phyloP scores from a whole-genome alignment of 2,797 vertebrate species.

The Bovichtus variegatus region DNA sequence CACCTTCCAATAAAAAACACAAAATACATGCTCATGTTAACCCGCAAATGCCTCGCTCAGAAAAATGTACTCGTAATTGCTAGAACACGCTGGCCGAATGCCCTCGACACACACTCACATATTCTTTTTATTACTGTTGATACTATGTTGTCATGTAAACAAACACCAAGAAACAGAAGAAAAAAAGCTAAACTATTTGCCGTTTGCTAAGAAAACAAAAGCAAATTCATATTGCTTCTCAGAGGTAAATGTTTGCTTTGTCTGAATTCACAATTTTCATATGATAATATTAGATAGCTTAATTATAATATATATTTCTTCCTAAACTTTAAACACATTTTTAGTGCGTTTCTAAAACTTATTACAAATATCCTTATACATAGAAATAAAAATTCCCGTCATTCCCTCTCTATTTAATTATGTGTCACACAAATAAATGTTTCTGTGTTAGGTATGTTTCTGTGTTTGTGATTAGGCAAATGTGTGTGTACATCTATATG shows the following conservation, averaged over 20 bases:
- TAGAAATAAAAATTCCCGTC: neutral
- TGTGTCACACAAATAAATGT: neutral
- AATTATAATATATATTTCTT: neutral
- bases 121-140: slow-evolving; percentile 56
- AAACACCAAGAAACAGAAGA: slow-evolving; percentile 45
- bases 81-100: slow-evolving; percentile 55
- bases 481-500: slow-evolving; percentile 21
- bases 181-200: slow-evolving; percentile 20
- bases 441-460: neutral
- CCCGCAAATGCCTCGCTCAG: slow-evolving; percentile 53
- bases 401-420: neutral
- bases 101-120: slow-evolving; percentile 63
- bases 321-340: neutral
- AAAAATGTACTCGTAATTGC: slow-evolving; percentile 64
- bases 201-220: slow-evolving; percentile 24
- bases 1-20: slow-evolving; percentile 59
- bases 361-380: neutral
- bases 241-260: neutral
- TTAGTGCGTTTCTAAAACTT: neutral
- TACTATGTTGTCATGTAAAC: slow-evolving; percentile 54
- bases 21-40: slow-evolving; percentile 55
- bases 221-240: slow-evolving; percentile 10
- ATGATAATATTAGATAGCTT: neutral
- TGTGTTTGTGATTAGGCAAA: slow-evolving; percentile 23
- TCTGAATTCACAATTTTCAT: neutral